phyloP scores from a whole-genome alignment of 1,140 invertebrate species.

The Zaprionus africanus region DNA sequence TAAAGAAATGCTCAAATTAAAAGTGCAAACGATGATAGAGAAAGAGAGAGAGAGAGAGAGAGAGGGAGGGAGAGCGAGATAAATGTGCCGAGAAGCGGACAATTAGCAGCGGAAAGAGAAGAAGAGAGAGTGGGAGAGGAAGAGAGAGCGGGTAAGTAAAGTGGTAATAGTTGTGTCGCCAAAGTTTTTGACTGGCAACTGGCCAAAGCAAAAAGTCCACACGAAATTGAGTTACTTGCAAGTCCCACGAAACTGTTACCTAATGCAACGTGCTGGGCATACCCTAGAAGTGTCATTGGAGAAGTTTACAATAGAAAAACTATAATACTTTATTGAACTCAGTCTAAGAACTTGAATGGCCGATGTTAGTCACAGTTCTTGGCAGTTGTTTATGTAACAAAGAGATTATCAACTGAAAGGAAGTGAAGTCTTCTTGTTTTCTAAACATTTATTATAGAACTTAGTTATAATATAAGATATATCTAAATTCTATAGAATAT shows the following conservation, averaged over 20 bases:
- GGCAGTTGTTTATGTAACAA: neutral
- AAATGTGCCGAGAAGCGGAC: slow-evolving; percentile 65
- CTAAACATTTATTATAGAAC: neutral
- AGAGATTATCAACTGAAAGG: neutral
- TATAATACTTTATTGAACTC: neutral
- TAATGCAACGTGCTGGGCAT: slow-evolving; percentile 13
- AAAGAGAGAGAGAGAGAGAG: neutral
- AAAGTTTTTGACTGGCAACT: slow-evolving; percentile 54
- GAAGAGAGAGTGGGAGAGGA: neutral
- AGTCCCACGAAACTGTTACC: neutral
- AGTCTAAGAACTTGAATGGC: neutral
- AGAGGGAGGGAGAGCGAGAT: slow-evolving; percentile 36
- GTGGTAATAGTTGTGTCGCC: slow-evolving; percentile 29
- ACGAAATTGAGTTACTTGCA: slow-evolving; percentile 66
- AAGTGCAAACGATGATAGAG: slow-evolving; percentile 43
- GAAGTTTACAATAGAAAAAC: neutral
- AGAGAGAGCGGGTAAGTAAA: slow-evolving; percentile 6
- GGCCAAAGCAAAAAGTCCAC: slow-evolving; percentile 55
- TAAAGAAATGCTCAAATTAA: slow-evolving; percentile 77
- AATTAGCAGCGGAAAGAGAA: slow-evolving; percentile 50
- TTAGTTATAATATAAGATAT: neutral
- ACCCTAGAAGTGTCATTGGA: slow-evolving; percentile 10
- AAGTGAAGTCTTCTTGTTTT: neutral
- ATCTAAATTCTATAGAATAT: neutral
- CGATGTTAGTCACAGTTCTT: neutral